These are phyloP conservation scores for Sciurus carolinensis DNA, from an alignment of 2,797 vertebrate species.

Conservation along the genomic window DNA sequence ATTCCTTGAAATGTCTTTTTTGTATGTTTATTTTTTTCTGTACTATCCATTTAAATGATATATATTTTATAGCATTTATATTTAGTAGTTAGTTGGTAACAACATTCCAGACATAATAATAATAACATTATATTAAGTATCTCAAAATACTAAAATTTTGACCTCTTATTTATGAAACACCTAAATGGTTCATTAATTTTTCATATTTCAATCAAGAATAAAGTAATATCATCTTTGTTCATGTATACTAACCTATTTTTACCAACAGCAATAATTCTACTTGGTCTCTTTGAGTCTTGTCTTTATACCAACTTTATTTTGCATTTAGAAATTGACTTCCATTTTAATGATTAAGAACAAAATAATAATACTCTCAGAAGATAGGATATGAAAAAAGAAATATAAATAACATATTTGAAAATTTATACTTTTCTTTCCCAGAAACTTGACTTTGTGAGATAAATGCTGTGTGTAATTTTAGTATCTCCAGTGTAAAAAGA, in stretches of 20 bases:
- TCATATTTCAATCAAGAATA: not conserved
- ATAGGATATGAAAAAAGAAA: not conserved
- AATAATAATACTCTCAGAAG: not conserved
- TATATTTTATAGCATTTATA: not conserved
- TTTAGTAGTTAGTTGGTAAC: not conserved
- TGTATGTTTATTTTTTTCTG: not conserved
- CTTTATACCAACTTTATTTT: slow-evolving; percentile 48
- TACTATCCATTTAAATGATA: not conserved
- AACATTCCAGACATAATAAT: slow-evolving; percentile 19
- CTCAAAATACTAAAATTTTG: slow-evolving; percentile 46
- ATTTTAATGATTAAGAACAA: not conserved
- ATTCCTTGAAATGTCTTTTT: not conserved
- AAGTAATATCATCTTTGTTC: not conserved
- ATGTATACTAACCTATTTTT: not conserved
- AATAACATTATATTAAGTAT: not conserved
- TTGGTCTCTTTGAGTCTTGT: slow-evolving; percentile 16
- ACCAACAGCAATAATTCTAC: not conserved
- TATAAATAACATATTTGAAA: not conserved
- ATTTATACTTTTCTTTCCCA: not conserved
- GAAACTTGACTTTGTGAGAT: slow-evolving; percentile 37
- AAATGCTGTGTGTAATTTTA: not conserved
- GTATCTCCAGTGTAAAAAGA: not conserved
- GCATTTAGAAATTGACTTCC: not conserved
- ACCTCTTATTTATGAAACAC: not conserved
- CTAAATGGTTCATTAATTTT: slow-evolving; percentile 32